phyloP scores from a whole-genome alignment of 37 sponge, comb jelly and placozoan species.

The Agelas oroides region DNA sequence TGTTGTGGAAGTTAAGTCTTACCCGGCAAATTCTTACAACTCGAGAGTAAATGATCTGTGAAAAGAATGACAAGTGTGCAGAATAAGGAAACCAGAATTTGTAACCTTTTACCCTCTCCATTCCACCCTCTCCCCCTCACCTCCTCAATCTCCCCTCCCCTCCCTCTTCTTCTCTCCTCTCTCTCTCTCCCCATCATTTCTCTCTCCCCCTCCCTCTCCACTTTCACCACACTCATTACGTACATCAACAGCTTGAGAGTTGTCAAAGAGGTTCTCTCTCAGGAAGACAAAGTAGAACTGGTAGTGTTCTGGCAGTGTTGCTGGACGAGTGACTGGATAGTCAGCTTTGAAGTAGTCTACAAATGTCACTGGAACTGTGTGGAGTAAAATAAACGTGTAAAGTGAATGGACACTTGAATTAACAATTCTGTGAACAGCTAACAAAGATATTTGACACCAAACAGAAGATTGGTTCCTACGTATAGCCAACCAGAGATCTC shows the following conservation, averaged over 20 bases:
- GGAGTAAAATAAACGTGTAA: background rate
- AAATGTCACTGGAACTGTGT: slow-evolving; percentile 21
- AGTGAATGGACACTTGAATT: too few species aligned
- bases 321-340: background rate
- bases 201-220: too few species aligned
- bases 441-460: too few species aligned
- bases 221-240: too few species aligned
- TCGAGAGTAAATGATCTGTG: background rate
- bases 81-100: background rate
- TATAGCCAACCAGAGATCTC: too few species aligned
- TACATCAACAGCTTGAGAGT: too few species aligned
- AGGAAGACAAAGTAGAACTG: slow-evolving; percentile 34
- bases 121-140: too few species aligned
- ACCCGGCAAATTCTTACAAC: slow-evolving; percentile 38
- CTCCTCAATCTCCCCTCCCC: background rate
- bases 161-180: too few species aligned
- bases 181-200: too few species aligned
- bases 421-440: too few species aligned
- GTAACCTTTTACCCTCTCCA: too few species aligned
- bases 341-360: background rate
- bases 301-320: background rate
- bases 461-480: too few species aligned
- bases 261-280: background rate
- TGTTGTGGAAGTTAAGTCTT: background rate
- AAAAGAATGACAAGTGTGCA: background rate